Base-by-base conservation (phyloP, 2,888 invertebrate species). In the Caenorhabditis macrosperma region DNA sequence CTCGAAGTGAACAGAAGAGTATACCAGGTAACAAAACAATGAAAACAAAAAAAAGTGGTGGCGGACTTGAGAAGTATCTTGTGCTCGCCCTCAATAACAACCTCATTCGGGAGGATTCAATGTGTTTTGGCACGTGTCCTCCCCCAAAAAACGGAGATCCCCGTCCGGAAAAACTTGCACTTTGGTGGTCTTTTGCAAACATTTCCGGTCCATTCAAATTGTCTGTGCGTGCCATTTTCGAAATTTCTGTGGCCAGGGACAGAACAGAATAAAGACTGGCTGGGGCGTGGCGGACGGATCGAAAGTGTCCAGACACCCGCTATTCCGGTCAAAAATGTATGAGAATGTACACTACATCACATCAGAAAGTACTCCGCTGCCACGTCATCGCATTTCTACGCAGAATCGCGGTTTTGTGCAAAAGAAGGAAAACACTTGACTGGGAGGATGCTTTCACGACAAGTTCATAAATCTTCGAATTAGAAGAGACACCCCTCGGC, bases 401-500 rank as follows among this genome's bases (percentile, higher is more conserved):
- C n/a, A n/a, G n/a, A n/a, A n/a, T n/a, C n/a, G n/a, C n/a, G n/a
- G n/a, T n/a, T n/a, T n/a, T n/a, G n/a, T n/a, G n/a, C 38, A 17
- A 33, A 57, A 46, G 50, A 38, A 41, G 17, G 48, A 2, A 55
- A 55, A 20, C 54, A 66, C 35, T 66, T 28, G 66, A 52, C 38
- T 20, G n/a, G n/a, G n/a, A 66, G 66, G 54, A 52, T 15, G 5
- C 48, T 33, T 17, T 57, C 57, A n/a, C n/a, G 48, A 57, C 46
- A 35, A 57, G 67, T 68, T 50, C 68, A 30, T 69, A 69, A 69
- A 69, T 69, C 68, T 50, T 38, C 68, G 17, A 50, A 48, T 59
- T 50, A n/a, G 68, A 9, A 12, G 28, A 7, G 3, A 52, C n/a
- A 15, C 15, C 46, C 46, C 2, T 6, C 17, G 15, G 17, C 20